Conservation (phyloP, 2,797 vertebrate genomes). For the Saxicola maurus region DNA sequence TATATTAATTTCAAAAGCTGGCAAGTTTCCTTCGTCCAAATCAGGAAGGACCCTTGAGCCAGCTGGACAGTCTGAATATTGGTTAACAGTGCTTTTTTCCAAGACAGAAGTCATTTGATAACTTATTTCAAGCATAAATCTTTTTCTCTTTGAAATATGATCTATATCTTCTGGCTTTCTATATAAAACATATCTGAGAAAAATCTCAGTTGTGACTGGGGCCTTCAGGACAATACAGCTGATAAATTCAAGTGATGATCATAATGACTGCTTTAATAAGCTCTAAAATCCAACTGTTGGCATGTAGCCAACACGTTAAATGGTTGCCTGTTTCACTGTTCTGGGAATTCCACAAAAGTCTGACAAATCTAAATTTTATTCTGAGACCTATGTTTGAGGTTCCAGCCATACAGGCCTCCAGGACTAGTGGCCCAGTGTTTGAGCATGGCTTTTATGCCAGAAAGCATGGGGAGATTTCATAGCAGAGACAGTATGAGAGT, state of each 20-base stretch:
- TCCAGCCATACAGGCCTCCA: background rate
- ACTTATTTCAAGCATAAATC: background rate
- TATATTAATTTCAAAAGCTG: slow-evolving; percentile 14
- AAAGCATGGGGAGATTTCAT: background rate
- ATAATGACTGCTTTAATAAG: background rate
- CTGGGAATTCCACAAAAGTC: background rate
- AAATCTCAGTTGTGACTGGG: background rate
- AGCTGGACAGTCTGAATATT: background rate
- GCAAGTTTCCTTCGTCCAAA: background rate
- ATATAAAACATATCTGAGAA: background rate
- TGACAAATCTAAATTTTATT: background rate
- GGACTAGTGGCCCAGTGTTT: background rate
- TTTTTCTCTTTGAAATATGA: background rate
- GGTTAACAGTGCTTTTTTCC: background rate
- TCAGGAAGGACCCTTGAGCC: slow-evolving; percentile 1
- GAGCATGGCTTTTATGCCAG: background rate
- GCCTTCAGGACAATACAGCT: background rate
- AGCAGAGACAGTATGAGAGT: background rate
- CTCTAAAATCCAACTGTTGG: background rate
- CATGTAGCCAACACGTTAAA: background rate
- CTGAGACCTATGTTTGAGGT: background rate
- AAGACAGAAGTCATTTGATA: background rate
- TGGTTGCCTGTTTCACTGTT: background rate
- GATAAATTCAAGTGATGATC: background rate
- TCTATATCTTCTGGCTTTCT: background rate